A percentile compares a stretch with the other conserved stretches of the same genome.
phyloP scores from a whole-genome alignment of 2,888 invertebrate genomes.

The Pandemis cinnamomeana region DNA sequence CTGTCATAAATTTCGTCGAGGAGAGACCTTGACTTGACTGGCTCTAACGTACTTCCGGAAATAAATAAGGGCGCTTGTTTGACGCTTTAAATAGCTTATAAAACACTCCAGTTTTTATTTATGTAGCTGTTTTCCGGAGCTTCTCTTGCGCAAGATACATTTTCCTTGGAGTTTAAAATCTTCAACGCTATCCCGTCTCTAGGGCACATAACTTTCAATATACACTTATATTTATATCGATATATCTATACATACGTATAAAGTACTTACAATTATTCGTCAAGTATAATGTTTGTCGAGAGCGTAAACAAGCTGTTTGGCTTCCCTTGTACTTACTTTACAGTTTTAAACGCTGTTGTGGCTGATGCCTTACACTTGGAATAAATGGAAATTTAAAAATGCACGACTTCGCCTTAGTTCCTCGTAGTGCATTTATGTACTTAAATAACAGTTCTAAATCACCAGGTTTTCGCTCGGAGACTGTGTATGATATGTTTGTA shows the following conservation, averaged over 20 bases:
- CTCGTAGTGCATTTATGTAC: too few relatives aligned
- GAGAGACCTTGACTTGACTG: slow-evolving; percentile 56
- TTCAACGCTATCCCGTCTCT: background rate
- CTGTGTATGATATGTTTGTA: too few relatives aligned
- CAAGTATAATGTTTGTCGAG: too few relatives aligned
- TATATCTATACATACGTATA: too few relatives aligned
- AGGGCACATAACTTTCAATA: background rate
- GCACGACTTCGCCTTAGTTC: too few relatives aligned
- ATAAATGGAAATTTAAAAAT: slow-evolving; percentile 1
- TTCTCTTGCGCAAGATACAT: background rate
- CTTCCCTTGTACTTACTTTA: background rate
- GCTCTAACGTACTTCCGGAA: slow-evolving; percentile 47
- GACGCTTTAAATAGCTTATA: slow-evolving; percentile 50
- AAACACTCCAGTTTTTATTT: slow-evolving; percentile 39
- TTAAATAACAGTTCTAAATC: too few relatives aligned
- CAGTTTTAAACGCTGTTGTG: background rate
- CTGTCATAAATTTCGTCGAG: slow-evolving; percentile 59
- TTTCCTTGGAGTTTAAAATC: background rate
- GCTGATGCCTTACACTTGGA: background rate
- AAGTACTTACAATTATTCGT: background rate
- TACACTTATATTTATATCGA: background rate
- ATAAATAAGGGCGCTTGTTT: slow-evolving; percentile 49
- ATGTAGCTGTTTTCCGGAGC: background rate
- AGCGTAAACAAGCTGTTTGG: too few relatives aligned
- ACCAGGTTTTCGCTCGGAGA: too few relatives aligned